phyloP scores from a whole-genome alignment of 1,140 invertebrate species.

The Drosophila parabipectinata region DNA sequence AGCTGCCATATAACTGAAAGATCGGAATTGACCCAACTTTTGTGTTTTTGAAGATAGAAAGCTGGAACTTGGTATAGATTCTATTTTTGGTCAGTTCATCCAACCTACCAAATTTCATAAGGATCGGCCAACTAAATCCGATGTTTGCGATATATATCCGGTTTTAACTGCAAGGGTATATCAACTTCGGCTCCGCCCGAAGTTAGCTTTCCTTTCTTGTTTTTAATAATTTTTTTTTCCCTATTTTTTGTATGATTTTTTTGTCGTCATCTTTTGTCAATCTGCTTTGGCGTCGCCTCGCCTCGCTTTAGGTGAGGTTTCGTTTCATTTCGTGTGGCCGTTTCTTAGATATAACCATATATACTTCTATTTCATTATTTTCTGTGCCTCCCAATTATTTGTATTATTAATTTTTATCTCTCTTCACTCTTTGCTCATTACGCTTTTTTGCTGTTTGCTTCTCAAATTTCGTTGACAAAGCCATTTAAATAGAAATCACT shows the following conservation, averaged over 20 bases:
- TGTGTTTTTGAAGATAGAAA: no score
- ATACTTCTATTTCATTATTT: conserved; percentile 6
- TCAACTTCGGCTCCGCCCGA: no score
- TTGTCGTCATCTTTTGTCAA: conserved; percentile 66
- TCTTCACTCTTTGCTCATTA: conserved; percentile 82
- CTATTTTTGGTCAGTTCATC: no score
- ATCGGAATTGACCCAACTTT: no score
- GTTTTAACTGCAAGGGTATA: no score
- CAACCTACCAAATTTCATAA: no score
- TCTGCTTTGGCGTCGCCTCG: conserved; percentile 61
- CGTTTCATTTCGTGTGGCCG: conserved; percentile 58
- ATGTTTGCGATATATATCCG: no score
- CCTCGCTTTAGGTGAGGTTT: conserved; percentile 70
- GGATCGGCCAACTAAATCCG: no score
- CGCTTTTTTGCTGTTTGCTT: conserved; percentile 56
- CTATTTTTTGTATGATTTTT: conserved; percentile 6
- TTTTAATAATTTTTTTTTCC: conserved; percentile 9
- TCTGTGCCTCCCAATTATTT: conserved; percentile 64
- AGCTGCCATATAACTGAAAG: no score
- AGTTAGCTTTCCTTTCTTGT: no score
- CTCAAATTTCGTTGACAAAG: conserved; percentile 79
- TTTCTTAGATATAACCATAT: conserved; percentile 24
- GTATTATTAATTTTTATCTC: conserved; percentile 81
- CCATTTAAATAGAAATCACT: conserved; percentile 82
- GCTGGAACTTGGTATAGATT: no score